phyloP scores from a whole-genome alignment of 2,113 vertebrate genomes.

The Otis tarda region DNA sequence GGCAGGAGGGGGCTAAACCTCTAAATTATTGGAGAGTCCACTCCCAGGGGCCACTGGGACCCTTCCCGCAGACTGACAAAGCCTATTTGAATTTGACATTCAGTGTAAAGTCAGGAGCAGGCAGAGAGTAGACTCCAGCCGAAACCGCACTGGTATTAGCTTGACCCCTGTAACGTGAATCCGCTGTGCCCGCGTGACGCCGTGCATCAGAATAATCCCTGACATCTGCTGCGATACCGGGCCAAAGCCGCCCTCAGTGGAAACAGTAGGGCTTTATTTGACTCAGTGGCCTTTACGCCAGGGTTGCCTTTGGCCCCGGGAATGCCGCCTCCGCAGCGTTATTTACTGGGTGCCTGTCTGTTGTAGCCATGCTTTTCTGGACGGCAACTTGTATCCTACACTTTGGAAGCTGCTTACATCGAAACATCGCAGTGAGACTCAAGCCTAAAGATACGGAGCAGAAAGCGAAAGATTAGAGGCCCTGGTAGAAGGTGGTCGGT shows the following conservation, averaged over 20 bases:
- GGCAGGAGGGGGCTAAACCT: background rate
- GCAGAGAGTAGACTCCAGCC: background rate
- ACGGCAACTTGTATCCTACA: background rate
- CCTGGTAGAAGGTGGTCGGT: background rate
- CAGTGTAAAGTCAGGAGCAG: background rate
- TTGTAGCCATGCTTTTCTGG: background rate
- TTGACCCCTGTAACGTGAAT: slow-evolving; percentile 26
- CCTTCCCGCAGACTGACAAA: background rate
- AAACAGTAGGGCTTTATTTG: background rate
- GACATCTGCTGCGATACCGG: background rate
- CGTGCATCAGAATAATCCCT: background rate
- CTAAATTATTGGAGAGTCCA: background rate
- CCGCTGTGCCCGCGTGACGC: background rate
- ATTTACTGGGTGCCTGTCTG: background rate
- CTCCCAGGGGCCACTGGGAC: background rate
- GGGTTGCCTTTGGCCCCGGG: background rate
- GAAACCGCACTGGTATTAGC: background rate
- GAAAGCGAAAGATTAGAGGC: background rate
- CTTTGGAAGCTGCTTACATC: background rate
- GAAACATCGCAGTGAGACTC: background rate
- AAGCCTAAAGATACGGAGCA: background rate
- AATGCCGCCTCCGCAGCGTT: background rate
- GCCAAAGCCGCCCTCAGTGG: background rate
- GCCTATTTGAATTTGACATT: background rate
- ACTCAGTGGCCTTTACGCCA: slow-evolving; percentile 13